Evolutionary conservation across 1,140 invertebrate species (phyloP).

Genomic region (Pollicipes pollicipes): DNA sequence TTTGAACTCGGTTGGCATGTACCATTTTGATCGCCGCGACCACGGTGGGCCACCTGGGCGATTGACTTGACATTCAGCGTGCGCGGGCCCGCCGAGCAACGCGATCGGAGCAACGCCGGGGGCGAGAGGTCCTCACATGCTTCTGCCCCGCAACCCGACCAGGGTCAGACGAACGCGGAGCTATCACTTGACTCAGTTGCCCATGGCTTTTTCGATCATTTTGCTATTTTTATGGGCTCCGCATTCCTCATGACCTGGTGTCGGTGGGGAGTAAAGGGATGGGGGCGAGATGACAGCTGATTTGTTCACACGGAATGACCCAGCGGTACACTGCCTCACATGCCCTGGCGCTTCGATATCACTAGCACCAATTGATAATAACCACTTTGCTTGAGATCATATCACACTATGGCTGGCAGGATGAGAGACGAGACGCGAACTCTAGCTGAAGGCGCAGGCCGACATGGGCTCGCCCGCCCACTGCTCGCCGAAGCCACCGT

Average conservation of each 20-base stretch:
- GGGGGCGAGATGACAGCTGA: background rate
- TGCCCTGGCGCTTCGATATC: background rate
- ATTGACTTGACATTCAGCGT: background rate
- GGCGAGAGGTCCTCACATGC: background rate
- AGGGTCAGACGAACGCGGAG: background rate
- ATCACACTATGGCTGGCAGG: conserved; percentile 1
- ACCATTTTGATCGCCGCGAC: background rate
- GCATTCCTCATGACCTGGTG: background rate
- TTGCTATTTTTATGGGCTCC: background rate
- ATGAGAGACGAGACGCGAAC: background rate
- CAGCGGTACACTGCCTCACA: background rate
- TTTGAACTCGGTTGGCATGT: conserved; percentile 1
- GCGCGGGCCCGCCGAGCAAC: background rate
- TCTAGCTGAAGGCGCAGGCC: background rate
- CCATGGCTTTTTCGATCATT: background rate
- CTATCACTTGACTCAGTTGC: background rate
- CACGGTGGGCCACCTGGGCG: background rate
- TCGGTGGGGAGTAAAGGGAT: background rate
- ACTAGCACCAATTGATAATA: background rate
- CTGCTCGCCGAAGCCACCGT: background rate
- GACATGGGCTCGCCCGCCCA: background rate
- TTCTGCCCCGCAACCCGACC: background rate
- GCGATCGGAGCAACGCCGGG: background rate
- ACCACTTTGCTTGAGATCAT: conserved; percentile 1
- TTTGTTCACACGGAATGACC: conserved; percentile 1